These are phyloP conservation scores for Mnemiopsis leidyi DNA, from an alignment of 37 sponge, comb jelly and placozoan genomes.

Conservation along the genomic window DNA sequence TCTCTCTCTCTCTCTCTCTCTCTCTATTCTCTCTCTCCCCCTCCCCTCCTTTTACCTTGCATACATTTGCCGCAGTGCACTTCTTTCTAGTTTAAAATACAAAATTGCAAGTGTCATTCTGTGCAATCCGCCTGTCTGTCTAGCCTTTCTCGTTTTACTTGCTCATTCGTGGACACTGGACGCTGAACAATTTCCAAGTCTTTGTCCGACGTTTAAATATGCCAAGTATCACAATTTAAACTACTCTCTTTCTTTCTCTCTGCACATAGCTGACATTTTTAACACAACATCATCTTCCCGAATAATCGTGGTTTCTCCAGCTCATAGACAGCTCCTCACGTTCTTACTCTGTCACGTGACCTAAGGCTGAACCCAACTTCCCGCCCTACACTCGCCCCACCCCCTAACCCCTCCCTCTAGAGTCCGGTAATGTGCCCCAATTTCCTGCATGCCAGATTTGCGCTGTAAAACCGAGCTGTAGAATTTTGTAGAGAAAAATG, in stretches of 20 bases:
- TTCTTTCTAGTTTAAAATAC: too few species aligned
- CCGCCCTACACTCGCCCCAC: neutral
- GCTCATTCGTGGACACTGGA: neutral
- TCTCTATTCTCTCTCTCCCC: conserved; percentile 30
- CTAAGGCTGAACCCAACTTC: neutral
- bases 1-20: conserved; percentile 54
- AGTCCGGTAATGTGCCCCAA: neutral
- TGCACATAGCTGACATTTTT: too few species aligned
- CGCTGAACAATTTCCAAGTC: neutral
- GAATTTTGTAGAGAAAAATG: neutral
- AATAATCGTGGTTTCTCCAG: neutral
- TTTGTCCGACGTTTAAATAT: too few species aligned
- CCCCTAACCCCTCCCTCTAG: neutral
- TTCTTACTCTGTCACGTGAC: neutral
- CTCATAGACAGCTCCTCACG: neutral
- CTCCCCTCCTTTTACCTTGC: neutral
- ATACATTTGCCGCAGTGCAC: too few species aligned
- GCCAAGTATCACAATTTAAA: too few species aligned
- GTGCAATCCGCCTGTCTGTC: too few species aligned
- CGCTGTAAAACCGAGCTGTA: neutral
- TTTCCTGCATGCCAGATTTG: neutral
- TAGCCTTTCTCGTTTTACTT: too few species aligned
- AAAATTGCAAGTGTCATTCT: too few species aligned
- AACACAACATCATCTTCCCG: too few species aligned
- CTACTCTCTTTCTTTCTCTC: too few species aligned